These are phyloP conservation scores for Ameiurus melas DNA, from an alignment of 2,113 vertebrate genomes.

Conservation along the genomic window DNA sequence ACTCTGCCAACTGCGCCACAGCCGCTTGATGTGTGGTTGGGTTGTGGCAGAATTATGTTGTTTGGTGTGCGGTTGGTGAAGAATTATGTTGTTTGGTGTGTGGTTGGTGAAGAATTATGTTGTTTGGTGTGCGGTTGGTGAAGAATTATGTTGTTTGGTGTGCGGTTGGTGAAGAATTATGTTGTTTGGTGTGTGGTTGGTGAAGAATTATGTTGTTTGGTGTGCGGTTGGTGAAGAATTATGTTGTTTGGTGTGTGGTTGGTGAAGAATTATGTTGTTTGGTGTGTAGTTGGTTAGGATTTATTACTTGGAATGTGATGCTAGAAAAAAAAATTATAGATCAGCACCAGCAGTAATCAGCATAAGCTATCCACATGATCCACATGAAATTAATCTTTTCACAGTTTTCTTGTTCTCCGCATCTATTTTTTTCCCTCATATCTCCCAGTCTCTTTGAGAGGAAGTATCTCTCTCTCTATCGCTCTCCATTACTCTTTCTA, in stretches of 20 bases:
- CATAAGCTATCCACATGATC: not conserved
- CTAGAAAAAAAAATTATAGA: not conserved
- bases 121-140: no score
- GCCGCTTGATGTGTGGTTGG: no score
- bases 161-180: no score
- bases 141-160: no score
- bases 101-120: no score
- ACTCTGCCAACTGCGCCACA: no score
- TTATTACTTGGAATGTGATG: not conserved
- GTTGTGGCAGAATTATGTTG: no score
- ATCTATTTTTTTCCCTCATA: not conserved
- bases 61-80: no score
- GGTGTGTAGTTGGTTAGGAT: not conserved
- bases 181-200: not conserved
- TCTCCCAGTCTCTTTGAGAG: not conserved
- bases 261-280: no score
- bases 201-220: not conserved
- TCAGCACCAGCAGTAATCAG: not conserved
- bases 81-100: no score
- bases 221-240: no score
- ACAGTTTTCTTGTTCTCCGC: not conserved
- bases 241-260: no score
- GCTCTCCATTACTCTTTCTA: not conserved
- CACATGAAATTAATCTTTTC: not conserved
- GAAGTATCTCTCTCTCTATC: not conserved